These are phyloP conservation scores for Peromyscus melanophrys DNA, from an alignment of 2,797 vertebrate species.

Conservation along the genomic window DNA sequence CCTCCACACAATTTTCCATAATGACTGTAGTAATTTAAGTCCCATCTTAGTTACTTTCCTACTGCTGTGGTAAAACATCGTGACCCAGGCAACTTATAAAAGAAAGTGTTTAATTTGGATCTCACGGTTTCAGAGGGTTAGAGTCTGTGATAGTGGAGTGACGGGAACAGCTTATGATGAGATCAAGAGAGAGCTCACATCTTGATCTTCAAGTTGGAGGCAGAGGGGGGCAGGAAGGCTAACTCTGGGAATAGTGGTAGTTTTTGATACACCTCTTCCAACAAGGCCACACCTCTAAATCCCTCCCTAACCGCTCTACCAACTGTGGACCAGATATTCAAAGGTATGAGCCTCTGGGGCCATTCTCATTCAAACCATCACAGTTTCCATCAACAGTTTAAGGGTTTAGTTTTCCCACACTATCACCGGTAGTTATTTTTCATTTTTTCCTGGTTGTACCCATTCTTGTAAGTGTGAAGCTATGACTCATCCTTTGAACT, in stretches of 20 bases:
- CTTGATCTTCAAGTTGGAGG: background rate
- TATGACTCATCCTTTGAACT: background rate
- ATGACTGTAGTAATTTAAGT: background rate
- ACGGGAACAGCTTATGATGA: background rate
- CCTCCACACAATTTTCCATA: no score
- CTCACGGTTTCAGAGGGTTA: background rate
- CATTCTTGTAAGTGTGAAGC: background rate
- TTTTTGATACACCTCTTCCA: background rate
- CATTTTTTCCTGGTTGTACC: background rate
- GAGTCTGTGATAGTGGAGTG: background rate
- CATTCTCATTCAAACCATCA: background rate
- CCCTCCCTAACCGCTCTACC: background rate
- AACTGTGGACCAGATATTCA: background rate
- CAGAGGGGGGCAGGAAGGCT: background rate
- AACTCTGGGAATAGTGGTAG: background rate
- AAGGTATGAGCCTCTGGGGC: background rate
- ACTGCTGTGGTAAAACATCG: background rate
- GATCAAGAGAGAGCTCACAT: background rate
- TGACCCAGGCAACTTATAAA: background rate
- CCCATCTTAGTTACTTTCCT: background rate
- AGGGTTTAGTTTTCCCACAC: background rate
- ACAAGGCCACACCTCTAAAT: background rate
- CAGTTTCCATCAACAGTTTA: background rate
- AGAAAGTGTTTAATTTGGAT: background rate
- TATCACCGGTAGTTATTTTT: background rate